Conservation (phyloP, 2,888 invertebrate genomes). For the Chironomus tentans region DNA sequence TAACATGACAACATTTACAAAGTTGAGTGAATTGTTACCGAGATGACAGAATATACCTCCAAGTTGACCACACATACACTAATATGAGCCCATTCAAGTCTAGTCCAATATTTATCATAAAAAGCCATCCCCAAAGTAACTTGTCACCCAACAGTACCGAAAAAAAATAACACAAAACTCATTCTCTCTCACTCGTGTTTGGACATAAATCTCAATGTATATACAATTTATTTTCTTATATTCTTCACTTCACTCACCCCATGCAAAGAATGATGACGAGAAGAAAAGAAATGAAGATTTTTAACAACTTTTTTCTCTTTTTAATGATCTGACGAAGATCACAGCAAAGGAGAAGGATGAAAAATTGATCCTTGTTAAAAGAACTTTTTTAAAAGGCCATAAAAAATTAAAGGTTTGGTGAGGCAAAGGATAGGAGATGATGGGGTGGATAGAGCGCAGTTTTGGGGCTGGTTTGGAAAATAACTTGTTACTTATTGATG, state of each 20-base stretch:
- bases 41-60: no score
- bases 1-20: no score
- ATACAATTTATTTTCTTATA: neutral
- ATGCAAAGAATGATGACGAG: neutral
- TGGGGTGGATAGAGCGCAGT: no score
- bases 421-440: neutral
- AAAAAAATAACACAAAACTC: no score
- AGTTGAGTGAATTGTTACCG: no score
- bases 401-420: neutral
- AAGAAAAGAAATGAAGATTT: neutral
- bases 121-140: no score
- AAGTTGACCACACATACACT: no score
- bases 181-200: neutral
- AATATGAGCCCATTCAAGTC: no score
- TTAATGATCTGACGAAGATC: slow-evolving; percentile 5
- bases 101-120: no score
- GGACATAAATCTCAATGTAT: neutral
- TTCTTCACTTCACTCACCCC: neutral
- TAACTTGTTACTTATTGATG: no score
- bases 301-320: neutral
- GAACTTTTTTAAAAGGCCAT: neutral
- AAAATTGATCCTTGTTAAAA: neutral
- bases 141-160: no score
- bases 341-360: neutral
- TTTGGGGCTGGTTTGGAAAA: no score